These are phyloP conservation scores for Manis crassicaudata DNA, from an alignment of 2,797 vertebrate species.

Conservation along the genomic window DNA sequence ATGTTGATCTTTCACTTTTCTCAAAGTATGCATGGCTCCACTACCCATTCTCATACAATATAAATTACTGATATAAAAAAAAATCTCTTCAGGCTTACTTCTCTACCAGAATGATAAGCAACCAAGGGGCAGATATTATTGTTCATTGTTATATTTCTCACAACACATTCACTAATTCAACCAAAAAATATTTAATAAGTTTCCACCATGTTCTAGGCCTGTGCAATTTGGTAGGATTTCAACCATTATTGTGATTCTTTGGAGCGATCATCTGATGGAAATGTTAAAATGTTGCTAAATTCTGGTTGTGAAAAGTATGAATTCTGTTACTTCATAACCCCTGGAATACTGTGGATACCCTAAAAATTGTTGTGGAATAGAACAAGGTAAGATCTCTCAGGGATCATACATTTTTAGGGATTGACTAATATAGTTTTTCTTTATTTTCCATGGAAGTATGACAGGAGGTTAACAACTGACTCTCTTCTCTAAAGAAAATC, in stretches of 20 bases:
- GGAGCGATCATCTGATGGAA: not conserved
- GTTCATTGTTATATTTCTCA: not conserved
- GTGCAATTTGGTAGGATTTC: not conserved
- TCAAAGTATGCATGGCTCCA: not conserved
- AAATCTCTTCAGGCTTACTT: not conserved
- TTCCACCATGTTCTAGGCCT: not conserved
- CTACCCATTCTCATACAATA: not conserved
- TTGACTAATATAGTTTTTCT: constrained; percentile 4
- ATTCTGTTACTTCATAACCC: not conserved
- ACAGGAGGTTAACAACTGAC: not conserved
- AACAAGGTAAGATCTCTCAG: not conserved
- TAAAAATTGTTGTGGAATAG: not conserved
- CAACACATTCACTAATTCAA: not conserved
- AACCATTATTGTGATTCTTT: not conserved
- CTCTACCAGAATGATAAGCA: not conserved
- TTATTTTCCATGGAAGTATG: not conserved
- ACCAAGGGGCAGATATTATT: not conserved
- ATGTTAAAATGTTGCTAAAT: not conserved
- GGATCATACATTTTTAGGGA: not conserved
- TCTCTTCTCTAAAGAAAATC: constrained; percentile 21
- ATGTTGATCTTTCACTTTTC: not conserved
- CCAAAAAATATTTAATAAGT: constrained; percentile 8
- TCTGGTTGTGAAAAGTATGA: not conserved
- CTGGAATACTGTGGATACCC: not conserved
- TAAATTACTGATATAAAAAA: not conserved